Percentiles rank a stretch among this genome's conserved stretches.
These are phyloP conservation scores for Paraescarpia echinospica DNA, from an alignment of 1,140 invertebrate species.

Conservation along the genomic window DNA sequence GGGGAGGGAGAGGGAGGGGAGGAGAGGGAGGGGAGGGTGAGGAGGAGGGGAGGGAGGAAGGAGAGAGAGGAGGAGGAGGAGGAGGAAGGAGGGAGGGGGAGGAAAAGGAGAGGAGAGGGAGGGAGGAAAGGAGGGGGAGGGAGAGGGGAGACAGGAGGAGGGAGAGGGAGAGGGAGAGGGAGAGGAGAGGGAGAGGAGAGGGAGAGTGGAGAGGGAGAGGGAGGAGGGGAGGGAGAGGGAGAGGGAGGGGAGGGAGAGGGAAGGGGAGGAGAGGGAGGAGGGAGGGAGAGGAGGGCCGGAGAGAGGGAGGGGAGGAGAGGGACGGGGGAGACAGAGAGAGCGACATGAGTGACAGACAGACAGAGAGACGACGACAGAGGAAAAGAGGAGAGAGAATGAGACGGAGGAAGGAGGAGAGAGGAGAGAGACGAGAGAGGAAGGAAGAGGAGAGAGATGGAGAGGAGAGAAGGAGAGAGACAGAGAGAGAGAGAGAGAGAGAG, in stretches of 20 bases:
- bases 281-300: background rate
- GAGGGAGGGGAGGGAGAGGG: too few relatives aligned
- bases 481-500: slow-evolving; percentile 11
- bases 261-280: background rate
- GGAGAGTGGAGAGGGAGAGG: too few relatives aligned
- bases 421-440: background rate
- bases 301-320: background rate
- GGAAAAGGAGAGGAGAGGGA: background rate
- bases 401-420: background rate
- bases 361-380: background rate
- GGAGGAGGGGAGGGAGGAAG: too few relatives aligned
- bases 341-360: background rate
- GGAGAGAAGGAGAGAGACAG: background rate
- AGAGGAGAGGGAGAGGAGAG: background rate
- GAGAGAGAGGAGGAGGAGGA: too few relatives aligned
- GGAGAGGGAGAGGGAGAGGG: too few relatives aligned
- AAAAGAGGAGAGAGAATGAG: too few relatives aligned
- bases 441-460: background rate
- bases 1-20: too few relatives aligned
- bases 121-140: background rate
- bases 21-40: too few relatives aligned
- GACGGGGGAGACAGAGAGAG: background rate
- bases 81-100: too few relatives aligned
- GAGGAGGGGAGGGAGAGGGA: too few relatives aligned
- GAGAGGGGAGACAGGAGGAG: too few relatives aligned